Conservation (phyloP, 30 jellyfish, hydroid and myxozoan species). For the Turritopsis rubra region DNA sequence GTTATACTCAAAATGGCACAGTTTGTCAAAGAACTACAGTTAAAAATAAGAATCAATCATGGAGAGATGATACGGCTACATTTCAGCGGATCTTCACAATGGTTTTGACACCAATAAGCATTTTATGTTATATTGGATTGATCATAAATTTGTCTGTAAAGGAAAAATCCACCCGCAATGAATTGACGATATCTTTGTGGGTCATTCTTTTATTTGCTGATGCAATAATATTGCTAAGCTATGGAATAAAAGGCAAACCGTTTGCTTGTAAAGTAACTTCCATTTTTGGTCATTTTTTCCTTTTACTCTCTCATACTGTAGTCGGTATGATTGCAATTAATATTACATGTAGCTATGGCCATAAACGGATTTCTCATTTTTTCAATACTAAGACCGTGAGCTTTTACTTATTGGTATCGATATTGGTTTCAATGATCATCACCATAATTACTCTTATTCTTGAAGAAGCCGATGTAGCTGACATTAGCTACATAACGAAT, state of each 20-base stretch:
- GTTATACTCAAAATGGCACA: background rate
- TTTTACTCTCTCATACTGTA: background rate
- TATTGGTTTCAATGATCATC: background rate
- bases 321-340: background rate
- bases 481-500: background rate
- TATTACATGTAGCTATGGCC: background rate
- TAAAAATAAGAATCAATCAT: background rate
- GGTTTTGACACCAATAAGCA: background rate
- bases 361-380: background rate
- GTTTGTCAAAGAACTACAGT: background rate
- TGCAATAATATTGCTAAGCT: background rate
- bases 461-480: background rate
- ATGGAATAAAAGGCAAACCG: background rate
- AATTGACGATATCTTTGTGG: background rate
- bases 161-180: background rate
- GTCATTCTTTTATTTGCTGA: background rate
- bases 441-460: background rate
- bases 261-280: background rate
- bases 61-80: background rate
- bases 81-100: background rate
- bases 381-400: background rate
- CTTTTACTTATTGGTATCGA: background rate
- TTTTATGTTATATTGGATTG: background rate
- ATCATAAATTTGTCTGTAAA: background rate
- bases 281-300: background rate